A percentile compares a stretch with the other conserved stretches of the same genome.
Conservation (phyloP, 1,140 invertebrate species). For the Zophobas atratus region DNA sequence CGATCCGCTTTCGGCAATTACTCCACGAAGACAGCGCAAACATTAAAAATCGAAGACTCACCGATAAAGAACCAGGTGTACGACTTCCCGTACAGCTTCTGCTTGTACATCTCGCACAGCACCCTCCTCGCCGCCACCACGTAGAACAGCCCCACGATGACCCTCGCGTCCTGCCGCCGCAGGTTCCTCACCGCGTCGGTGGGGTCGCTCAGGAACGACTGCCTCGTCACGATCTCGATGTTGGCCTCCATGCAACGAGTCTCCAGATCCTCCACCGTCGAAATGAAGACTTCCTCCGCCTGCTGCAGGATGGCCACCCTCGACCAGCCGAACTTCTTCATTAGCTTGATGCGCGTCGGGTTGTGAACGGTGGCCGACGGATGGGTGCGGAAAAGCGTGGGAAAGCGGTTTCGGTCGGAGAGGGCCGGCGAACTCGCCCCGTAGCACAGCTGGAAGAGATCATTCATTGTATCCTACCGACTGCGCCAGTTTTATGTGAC, state of each 20-base stretch:
- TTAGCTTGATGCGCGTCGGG: slow-evolving; percentile 96
- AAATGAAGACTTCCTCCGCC: slow-evolving; percentile 98
- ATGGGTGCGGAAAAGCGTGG: slow-evolving; percentile 98
- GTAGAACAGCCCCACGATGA: slow-evolving; percentile 98
- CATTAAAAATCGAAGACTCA: slow-evolving; percentile 68
- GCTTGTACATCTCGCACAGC: slow-evolving; percentile 97
- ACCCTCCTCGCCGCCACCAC: slow-evolving; percentile 96
- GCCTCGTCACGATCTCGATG: slow-evolving; percentile 77
- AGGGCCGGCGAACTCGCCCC: slow-evolving; percentile 98
- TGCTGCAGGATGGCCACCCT: slow-evolving; percentile 97
- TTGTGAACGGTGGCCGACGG: slow-evolving; percentile 99
- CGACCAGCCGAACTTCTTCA: slow-evolving; percentile 98
- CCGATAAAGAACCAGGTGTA: slow-evolving; percentile 99
- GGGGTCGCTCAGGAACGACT: slow-evolving; percentile 97
- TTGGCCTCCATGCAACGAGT: slow-evolving; percentile 92
- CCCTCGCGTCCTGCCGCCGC: slow-evolving; percentile 92
- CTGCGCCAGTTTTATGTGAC: too few relatives aligned
- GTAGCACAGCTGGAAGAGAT: slow-evolving; percentile 88
- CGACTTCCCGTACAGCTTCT: slow-evolving; percentile 94
- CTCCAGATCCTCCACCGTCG: slow-evolving; percentile 98
- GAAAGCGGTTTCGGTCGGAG: slow-evolving; percentile 97
- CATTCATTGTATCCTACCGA: too few relatives aligned
- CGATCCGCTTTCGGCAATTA: too few relatives aligned
- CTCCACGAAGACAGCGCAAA: not conserved
- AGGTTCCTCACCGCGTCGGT: slow-evolving; percentile 96